Percentiles rank a stretch among this genome's conserved stretches.
These are phyloP conservation scores for Perizoma affinitatum DNA, from an alignment of 2,888 invertebrate genomes.

Conservation along the genomic window DNA sequence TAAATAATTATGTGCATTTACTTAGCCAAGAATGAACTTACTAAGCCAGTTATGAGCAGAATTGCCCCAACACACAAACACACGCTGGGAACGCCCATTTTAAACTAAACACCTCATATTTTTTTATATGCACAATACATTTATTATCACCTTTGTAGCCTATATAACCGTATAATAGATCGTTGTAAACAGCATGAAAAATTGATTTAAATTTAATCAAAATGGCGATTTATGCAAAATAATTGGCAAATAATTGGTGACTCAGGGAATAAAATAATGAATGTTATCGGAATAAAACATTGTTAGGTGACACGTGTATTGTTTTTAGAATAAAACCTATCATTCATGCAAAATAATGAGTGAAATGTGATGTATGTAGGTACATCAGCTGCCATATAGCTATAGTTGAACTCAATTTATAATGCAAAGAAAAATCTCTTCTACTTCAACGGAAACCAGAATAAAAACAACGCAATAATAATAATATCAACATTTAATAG, in stretches of 20 bases:
- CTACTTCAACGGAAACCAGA: too few relatives aligned
- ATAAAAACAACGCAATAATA: constrained; percentile 8
- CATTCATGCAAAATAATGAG: too few relatives aligned
- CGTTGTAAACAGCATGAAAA: constrained; percentile 8
- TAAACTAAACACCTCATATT: constrained; percentile 8
- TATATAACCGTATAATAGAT: constrained; percentile 15
- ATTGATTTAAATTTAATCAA: constrained; percentile 22
- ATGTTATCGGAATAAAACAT: neutral
- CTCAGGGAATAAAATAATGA: neutral
- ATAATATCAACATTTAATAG: constrained; percentile 26
- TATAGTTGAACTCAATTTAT: too few relatives aligned
- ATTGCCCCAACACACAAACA: constrained; percentile 13
- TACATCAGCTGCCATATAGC: too few relatives aligned
- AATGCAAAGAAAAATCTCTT: too few relatives aligned
- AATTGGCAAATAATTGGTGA: constrained; percentile 15
- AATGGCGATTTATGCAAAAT: constrained; percentile 12
- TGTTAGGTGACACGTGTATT: too few relatives aligned
- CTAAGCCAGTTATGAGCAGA: constrained; percentile 11
- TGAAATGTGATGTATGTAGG: too few relatives aligned
- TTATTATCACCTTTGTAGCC: constrained; percentile 9
- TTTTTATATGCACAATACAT: constrained; percentile 2
- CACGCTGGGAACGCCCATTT: constrained; percentile 3
- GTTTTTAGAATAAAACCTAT: too few relatives aligned
- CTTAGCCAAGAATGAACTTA: constrained; percentile 5
- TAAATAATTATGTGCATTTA: too few relatives aligned